phyloP scores from a whole-genome alignment of 2,113 vertebrate genomes.

The Osmerus eperlanus region DNA sequence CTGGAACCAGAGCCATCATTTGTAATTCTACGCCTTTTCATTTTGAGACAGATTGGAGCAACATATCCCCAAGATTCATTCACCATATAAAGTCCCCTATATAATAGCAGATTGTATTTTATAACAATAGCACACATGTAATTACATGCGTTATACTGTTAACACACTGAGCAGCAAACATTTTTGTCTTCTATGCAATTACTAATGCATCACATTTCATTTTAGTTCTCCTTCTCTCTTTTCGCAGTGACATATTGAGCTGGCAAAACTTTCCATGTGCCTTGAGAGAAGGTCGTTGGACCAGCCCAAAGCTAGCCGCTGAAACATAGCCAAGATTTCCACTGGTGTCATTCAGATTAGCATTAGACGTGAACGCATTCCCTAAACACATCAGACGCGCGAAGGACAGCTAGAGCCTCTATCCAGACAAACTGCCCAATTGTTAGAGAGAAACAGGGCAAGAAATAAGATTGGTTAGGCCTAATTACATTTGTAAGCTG shows the following conservation, averaged over 20 bases:
- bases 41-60: too few relatives aligned
- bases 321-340: conserved; percentile 74
- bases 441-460: conserved; percentile 60
- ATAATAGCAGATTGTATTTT: too few relatives aligned
- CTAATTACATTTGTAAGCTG: neutral
- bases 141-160: conserved; percentile 4
- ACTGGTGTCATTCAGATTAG: conserved; percentile 72
- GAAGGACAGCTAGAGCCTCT: conserved; percentile 65
- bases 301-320: conserved; percentile 70
- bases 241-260: conserved; percentile 63
- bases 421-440: conserved; percentile 59
- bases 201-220: conserved; percentile 49
- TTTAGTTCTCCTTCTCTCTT: conserved; percentile 52
- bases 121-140: conserved; percentile 12
- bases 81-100: too few relatives aligned
- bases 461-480: conserved; percentile 25
- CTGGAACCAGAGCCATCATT: neutral
- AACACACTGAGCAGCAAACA: neutral
- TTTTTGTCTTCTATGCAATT: neutral
- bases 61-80: too few relatives aligned
- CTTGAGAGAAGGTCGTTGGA: conserved; percentile 66
- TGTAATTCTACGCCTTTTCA: too few relatives aligned
- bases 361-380: conserved; percentile 67
- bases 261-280: conserved; percentile 67
- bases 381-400: conserved; percentile 74